These are phyloP conservation scores for Leptobrachium leishanense DNA, from an alignment of 2,113 vertebrate species.

Conservation along the genomic window DNA sequence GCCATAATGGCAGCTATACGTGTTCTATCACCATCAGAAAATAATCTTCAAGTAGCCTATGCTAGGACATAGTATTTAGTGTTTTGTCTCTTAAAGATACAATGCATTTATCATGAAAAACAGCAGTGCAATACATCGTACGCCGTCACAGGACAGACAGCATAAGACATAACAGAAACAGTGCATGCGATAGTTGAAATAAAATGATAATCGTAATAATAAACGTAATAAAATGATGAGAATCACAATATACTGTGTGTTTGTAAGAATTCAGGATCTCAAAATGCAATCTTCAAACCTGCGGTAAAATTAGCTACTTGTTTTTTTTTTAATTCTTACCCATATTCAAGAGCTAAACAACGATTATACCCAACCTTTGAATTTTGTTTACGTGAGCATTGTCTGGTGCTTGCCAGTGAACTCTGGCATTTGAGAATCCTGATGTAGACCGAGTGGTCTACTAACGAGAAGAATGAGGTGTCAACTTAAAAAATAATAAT, in stretches of 20 bases:
- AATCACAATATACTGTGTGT: not conserved
- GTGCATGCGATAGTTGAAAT: conserved; percentile 13
- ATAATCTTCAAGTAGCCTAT: too few species aligned
- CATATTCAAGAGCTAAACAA: too few species aligned
- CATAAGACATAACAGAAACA: not conserved
- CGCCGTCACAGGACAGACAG: not conserved
- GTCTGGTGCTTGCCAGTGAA: not conserved
- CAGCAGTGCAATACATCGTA: not conserved
- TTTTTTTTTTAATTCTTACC: too few species aligned
- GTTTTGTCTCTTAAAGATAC: too few species aligned
- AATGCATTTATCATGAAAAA: not conserved
- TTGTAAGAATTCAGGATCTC: not conserved
- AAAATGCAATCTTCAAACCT: not conserved
- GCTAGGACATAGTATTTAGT: too few species aligned
- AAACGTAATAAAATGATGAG: not conserved
- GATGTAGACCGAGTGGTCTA: not conserved
- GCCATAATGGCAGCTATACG: too few species aligned
- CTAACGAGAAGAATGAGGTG: not conserved
- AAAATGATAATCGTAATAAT: not conserved
- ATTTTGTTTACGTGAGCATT: too few species aligned
- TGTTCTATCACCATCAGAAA: too few species aligned
- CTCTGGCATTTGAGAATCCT: not conserved
- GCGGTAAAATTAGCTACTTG: too few species aligned
- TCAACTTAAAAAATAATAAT: not conserved
- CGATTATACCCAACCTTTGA: too few species aligned